Percentiles rank a stretch among this genome's conserved stretches.
These are phyloP conservation scores for Chrysomela aeneicollis DNA, from an alignment of 2,888 invertebrate species.

Conservation along the genomic window DNA sequence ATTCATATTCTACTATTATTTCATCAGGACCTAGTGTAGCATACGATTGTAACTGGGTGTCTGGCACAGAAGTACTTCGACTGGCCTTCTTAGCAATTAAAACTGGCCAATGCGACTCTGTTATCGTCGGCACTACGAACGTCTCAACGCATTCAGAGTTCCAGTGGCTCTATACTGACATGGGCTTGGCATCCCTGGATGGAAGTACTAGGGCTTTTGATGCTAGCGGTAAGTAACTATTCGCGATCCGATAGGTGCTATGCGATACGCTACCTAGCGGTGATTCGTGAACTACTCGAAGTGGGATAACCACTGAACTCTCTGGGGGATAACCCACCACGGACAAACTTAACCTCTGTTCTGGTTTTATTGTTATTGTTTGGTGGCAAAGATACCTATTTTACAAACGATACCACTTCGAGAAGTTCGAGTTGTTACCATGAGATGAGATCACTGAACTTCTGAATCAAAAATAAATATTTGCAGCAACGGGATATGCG, in stretches of 20 bases:
- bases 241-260: too few relatives aligned
- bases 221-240: conserved; percentile 64
- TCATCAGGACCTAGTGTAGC: conserved; percentile 65
- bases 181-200: conserved; percentile 69
- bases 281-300: too few relatives aligned
- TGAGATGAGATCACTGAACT: too few relatives aligned
- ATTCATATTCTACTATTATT: conserved; percentile 13
- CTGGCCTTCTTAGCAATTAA: conserved; percentile 77
- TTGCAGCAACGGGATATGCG: conserved; percentile 78
- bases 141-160: conserved; percentile 71
- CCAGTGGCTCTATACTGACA: conserved; percentile 69
- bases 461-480: not conserved
- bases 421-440: too few relatives aligned
- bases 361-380: too few relatives aligned
- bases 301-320: too few relatives aligned
- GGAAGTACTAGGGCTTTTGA: conserved; percentile 73
- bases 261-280: too few relatives aligned
- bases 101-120: conserved; percentile 87
- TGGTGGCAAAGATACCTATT: too few relatives aligned
- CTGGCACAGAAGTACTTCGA: conserved; percentile 73
- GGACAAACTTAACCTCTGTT: too few relatives aligned
- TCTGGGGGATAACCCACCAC: too few relatives aligned
- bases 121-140: conserved; percentile 90
- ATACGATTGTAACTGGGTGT: conserved; percentile 73
- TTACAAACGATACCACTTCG: too few relatives aligned